Evolutionary conservation across 2,888 invertebrate genomes (phyloP).

Genomic region (Teleogryllus oceanicus): DNA sequence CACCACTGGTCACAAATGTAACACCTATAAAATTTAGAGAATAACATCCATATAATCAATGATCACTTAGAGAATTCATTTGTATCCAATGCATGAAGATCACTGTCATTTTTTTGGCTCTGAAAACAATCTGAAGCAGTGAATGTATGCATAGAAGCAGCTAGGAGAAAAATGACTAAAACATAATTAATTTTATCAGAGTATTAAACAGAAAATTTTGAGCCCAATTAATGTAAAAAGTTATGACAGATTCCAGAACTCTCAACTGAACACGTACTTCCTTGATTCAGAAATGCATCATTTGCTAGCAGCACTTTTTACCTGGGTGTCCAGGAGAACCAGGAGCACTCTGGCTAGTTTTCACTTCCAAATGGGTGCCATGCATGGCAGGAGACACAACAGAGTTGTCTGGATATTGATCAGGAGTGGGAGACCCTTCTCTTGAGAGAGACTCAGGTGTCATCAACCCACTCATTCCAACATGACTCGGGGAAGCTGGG

Average conservation of each 20-base stretch:
- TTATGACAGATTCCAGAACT: too few species aligned
- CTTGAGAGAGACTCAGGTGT: constrained; percentile 83
- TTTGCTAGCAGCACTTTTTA: not conserved
- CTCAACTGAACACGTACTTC: too few species aligned
- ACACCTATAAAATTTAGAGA: constrained; percentile 29
- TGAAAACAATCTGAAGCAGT: too few species aligned
- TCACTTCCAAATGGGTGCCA: constrained; percentile 41
- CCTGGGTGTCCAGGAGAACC: constrained; percentile 59
- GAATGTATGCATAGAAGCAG: too few species aligned
- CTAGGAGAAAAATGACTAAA: too few species aligned
- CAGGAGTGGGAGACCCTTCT: constrained; percentile 88
- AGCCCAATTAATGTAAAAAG: too few species aligned
- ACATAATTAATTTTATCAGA: too few species aligned
- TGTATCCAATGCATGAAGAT: too few species aligned
- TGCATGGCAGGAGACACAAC: constrained; percentile 53
- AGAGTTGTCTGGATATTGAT: constrained; percentile 57
- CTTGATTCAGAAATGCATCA: too few species aligned
- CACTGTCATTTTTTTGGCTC: too few species aligned
- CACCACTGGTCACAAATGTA: constrained; percentile 41
- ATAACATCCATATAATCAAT: not conserved
- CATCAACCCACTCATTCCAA: constrained; percentile 78
- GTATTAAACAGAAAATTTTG: too few species aligned
- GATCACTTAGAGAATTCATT: not conserved
- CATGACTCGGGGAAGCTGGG: constrained; percentile 90
- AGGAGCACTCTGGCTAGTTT: constrained; percentile 61